Evolutionary conservation across 2,888 invertebrate species (phyloP).

Genomic region (Resseliella maxima): DNA sequence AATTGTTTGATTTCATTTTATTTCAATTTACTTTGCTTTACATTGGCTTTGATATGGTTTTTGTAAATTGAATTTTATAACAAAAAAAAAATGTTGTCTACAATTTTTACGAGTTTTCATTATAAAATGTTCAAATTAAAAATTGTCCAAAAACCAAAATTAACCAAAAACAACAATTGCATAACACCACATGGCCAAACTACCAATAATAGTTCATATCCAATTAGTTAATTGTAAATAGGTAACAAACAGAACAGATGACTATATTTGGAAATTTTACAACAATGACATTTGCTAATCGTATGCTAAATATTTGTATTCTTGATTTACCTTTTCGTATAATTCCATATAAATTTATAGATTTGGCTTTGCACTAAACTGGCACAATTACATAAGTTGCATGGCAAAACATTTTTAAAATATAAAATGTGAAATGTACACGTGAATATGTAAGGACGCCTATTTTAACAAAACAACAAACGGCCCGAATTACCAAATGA

Average conservation of each 20-base stretch:
- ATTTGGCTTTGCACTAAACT: too few species aligned
- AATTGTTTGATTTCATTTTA: too few species aligned
- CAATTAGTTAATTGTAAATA: constrained; percentile 7
- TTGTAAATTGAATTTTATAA: too few species aligned
- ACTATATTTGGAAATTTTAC: constrained; percentile 31
- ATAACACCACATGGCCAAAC: background rate
- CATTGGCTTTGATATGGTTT: too few species aligned
- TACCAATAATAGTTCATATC: constrained; percentile 14
- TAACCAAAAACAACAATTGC: background rate
- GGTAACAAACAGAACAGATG: background rate
- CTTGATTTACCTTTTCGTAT: background rate
- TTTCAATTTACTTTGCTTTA: too few species aligned
- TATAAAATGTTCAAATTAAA: too few species aligned
- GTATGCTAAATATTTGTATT: constrained; percentile 38
- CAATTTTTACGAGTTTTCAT: too few species aligned
- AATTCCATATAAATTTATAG: background rate
- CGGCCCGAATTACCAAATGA: background rate
- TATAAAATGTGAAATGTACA: constrained; percentile 2
- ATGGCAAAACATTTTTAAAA: background rate
- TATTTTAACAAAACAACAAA: background rate
- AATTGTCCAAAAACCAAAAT: too few species aligned
- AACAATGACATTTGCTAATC: constrained; percentile 45
- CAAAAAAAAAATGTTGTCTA: too few species aligned
- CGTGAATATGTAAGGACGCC: constrained; percentile 30
- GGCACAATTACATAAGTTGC: constrained; percentile 19